phyloP scores from a whole-genome alignment of 2,888 invertebrate genomes.

The Acronicta alni region DNA sequence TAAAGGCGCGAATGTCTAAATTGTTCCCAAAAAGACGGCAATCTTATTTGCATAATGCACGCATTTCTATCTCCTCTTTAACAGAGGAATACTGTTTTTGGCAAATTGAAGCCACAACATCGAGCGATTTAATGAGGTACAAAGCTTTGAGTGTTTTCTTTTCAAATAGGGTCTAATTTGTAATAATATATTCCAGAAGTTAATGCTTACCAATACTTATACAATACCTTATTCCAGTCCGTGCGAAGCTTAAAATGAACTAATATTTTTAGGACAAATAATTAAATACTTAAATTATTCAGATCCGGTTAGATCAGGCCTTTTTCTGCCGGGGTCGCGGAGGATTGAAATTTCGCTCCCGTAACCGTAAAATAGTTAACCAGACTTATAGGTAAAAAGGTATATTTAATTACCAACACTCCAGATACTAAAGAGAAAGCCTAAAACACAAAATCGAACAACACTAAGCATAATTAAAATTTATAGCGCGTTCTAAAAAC shows the following conservation, averaged over 20 bases:
- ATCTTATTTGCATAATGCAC: constrained; percentile 62
- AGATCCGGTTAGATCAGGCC: too few relatives aligned
- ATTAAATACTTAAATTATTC: too few relatives aligned
- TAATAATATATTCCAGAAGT: constrained; percentile 42
- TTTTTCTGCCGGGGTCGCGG: too few relatives aligned
- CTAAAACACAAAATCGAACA: constrained; percentile 18
- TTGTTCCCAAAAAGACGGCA: constrained; percentile 50
- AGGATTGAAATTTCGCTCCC: too few relatives aligned
- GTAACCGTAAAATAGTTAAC: too few relatives aligned
- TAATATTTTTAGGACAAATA: too few relatives aligned
- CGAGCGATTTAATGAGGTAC: constrained; percentile 52
- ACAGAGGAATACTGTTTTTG: constrained; percentile 44
- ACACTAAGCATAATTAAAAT: constrained; percentile 50
- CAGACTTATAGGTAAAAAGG: too few relatives aligned
- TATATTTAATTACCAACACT: not conserved
- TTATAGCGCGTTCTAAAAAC: constrained; percentile 46
- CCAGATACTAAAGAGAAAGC: not conserved
- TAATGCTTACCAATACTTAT: constrained; percentile 31
- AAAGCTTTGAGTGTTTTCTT: constrained; percentile 47
- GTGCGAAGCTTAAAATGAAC: too few relatives aligned
- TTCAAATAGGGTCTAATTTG: constrained; percentile 39
- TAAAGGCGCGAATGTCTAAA: constrained; percentile 32
- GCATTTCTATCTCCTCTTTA: constrained; percentile 54
- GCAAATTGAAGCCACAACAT: constrained; percentile 49
- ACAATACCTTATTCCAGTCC: too few relatives aligned